A percentile compares a stretch with the other conserved stretches of the same genome.
phyloP scores from a whole-genome alignment of 2,888 invertebrate species.

The Troilus luridus region DNA sequence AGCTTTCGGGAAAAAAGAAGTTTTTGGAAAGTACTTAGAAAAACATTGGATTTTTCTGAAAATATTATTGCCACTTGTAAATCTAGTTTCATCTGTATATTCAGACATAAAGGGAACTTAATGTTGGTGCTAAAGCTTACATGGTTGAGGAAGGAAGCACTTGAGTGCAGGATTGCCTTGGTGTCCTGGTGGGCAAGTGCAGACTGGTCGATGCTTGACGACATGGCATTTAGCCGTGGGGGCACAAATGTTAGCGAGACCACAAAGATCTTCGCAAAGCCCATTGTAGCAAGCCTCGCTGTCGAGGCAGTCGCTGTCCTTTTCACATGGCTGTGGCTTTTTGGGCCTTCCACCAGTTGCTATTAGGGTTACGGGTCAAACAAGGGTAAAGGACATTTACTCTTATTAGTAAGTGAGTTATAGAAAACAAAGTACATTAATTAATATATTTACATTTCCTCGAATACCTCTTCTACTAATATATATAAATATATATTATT shows the following conservation, averaged over 20 bases:
- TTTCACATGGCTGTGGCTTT: constrained; percentile 72
- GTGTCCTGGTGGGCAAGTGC: constrained; percentile 83
- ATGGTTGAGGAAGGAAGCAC: constrained; percentile 82
- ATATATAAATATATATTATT: constrained; percentile 8
- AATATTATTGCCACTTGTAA: neutral
- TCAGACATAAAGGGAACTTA: constrained; percentile 41
- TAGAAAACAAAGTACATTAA: constrained; percentile 57
- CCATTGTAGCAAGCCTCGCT: constrained; percentile 77
- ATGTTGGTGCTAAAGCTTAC: constrained; percentile 73
- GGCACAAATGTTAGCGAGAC: constrained; percentile 68
- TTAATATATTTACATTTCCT: constrained; percentile 62
- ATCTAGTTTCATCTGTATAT: constrained; percentile 21
- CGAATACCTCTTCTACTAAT: constrained; percentile 52
- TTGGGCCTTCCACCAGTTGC: constrained; percentile 66
- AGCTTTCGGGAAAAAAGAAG: neutral
- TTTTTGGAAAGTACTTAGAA: neutral
- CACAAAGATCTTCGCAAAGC: constrained; percentile 77
- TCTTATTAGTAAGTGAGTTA: constrained; percentile 63
- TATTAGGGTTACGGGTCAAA: constrained; percentile 60
- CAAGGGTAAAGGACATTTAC: constrained; percentile 55
- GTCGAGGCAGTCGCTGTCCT: constrained; percentile 76
- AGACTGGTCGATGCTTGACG: constrained; percentile 80
- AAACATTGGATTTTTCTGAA: neutral
- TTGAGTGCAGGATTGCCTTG: constrained; percentile 87
- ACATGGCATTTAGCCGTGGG: constrained; percentile 74